Evolutionary conservation across 2,797 vertebrate genomes (phyloP).

Genomic region (Sebastes vulpes): DNA sequence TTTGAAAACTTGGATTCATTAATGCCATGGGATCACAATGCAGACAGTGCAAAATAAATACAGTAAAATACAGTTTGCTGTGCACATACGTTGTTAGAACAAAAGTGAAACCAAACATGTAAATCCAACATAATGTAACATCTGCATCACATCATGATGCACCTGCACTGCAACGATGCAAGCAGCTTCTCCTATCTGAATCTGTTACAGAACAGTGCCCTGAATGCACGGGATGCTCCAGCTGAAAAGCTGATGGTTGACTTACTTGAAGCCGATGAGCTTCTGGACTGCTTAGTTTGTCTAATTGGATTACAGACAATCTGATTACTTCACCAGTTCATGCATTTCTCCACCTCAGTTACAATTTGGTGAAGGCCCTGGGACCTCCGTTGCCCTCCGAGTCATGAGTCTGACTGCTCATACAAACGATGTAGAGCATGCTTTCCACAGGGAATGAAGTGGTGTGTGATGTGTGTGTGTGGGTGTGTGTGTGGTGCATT

Average conservation of each 20-base stretch:
- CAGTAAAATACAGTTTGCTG: background rate
- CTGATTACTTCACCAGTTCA: slow-evolving; percentile 29
- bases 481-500: background rate
- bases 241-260: background rate
- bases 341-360: slow-evolving; percentile 45
- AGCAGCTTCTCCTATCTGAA: background rate
- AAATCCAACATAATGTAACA: slow-evolving; percentile 3
- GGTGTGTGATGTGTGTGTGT: background rate
- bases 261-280: background rate
- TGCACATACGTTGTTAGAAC: no score
- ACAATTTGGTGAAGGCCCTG: slow-evolving; percentile 15
- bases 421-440: background rate
- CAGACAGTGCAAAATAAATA: background rate
- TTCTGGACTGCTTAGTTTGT: slow-evolving; percentile 18
- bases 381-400: slow-evolving; percentile 47
- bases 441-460: background rate
- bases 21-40: background rate
- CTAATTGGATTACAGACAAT: slow-evolving; percentile 37
- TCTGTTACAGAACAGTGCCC: slow-evolving; percentile 2
- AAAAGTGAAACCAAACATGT: background rate
- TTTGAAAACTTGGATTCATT: background rate
- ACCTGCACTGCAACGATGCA: slow-evolving; percentile 19
- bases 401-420: slow-evolving; percentile 44
- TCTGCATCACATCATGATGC: slow-evolving; percentile 6
- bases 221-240: background rate